Conservation (phyloP, 2,113 vertebrate genomes). For the Lates calcarifer region DNA sequence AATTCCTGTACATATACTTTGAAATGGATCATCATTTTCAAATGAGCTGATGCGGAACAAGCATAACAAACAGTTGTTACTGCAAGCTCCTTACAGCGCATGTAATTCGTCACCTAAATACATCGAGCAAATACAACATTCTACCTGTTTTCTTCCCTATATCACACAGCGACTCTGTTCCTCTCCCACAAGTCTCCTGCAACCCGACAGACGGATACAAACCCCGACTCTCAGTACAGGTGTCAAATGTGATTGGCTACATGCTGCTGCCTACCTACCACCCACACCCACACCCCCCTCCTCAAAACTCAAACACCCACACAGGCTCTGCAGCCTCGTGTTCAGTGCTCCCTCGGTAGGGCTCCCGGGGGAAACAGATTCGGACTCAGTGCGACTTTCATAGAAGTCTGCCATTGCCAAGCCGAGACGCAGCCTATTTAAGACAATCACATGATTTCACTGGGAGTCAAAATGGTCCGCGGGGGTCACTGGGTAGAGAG, state of each 20-base stretch:
- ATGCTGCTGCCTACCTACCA: slow-evolving; percentile 37
- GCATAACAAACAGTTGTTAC: background rate
- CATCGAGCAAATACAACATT: background rate
- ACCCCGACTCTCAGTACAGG: slow-evolving; percentile 58
- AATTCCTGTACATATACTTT: background rate
- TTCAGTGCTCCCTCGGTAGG: slow-evolving; percentile 31
- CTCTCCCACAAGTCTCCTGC: slow-evolving; percentile 3
- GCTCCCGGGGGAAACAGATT: slow-evolving; percentile 38
- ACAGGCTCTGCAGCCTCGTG: background rate
- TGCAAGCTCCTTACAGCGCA: background rate
- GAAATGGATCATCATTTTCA: slow-evolving; percentile 33
- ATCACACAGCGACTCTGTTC: background rate
- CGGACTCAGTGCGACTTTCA: slow-evolving; percentile 36
- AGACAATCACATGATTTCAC: slow-evolving; percentile 76
- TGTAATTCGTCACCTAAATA: slow-evolving; percentile 7
- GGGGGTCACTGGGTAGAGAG: slow-evolving; percentile 66
- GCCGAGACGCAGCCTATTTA: slow-evolving; percentile 65
- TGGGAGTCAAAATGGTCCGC: slow-evolving; percentile 76
- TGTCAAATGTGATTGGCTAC: slow-evolving; percentile 73
- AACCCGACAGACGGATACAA: slow-evolving; percentile 39
- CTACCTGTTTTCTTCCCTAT: background rate
- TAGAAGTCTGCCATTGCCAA: slow-evolving; percentile 45
- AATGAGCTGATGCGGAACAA: slow-evolving; percentile 23
- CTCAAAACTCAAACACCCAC: slow-evolving; percentile 9
- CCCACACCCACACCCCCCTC: slow-evolving; percentile 13